A percentile compares a stretch with the other conserved stretches of the same genome.
Evolutionary conservation across 1,140 invertebrate genomes (phyloP).

Genomic region (Eulimnadia texana): DNA sequence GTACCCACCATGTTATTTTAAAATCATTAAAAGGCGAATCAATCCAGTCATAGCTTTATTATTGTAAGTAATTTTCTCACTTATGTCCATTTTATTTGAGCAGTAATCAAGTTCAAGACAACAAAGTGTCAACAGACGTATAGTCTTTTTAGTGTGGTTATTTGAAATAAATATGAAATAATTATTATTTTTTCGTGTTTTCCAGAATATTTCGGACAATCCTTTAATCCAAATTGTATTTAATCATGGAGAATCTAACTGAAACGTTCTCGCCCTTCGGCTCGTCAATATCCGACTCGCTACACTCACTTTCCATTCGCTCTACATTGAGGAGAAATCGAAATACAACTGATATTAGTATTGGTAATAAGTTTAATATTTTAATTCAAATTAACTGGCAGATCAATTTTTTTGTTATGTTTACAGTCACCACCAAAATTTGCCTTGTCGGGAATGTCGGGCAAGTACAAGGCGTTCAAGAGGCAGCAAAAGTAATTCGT

Average conservation of each 20-base stretch:
- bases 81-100: no score
- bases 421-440: neutral
- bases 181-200: neutral
- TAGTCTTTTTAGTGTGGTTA: no score
- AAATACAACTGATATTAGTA: neutral
- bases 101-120: no score
- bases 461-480: neutral
- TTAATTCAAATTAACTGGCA: neutral
- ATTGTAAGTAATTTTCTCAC: no score
- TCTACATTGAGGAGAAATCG: neutral
- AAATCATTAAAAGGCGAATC: no score
- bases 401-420: neutral
- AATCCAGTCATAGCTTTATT: neutral
- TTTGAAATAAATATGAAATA: neutral
- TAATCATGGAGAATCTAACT: neutral
- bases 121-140: no score
- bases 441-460: neutral
- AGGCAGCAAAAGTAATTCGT: neutral
- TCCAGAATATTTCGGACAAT: neutral
- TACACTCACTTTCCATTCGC: neutral
- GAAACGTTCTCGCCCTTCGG: neutral
- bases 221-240: neutral
- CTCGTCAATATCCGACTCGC: neutral
- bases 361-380: neutral
- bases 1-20: no score